Conservation (phyloP, 1,140 invertebrate species). For the Meloidogyne chitwoodi region DNA sequence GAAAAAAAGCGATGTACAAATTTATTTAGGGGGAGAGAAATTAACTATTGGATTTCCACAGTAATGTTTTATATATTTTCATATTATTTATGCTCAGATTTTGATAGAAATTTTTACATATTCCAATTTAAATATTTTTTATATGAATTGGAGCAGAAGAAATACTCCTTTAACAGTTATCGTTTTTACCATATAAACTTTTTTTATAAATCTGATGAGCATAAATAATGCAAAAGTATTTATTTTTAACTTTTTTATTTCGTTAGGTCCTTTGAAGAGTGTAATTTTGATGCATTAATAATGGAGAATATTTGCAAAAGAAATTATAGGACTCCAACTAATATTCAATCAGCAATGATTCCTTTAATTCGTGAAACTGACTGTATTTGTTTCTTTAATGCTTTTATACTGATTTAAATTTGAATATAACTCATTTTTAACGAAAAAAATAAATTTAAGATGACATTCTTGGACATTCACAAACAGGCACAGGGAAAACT, state of each 20-base stretch:
- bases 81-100: too few species aligned
- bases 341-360: constrained; percentile 13
- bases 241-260: not conserved
- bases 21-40: not conserved
- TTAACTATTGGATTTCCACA: not conserved
- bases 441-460: not conserved
- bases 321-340: not conserved
- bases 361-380: constrained; percentile 6
- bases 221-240: not conserved
- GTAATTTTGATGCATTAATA: not conserved
- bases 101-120: too few species aligned
- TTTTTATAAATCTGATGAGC: too few species aligned
- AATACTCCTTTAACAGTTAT: too few species aligned
- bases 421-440: not conserved
- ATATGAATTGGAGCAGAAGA: too few species aligned
- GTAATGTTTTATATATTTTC: not conserved
- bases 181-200: too few species aligned
- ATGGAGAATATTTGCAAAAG: constrained; percentile 3
- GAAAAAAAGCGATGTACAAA: not conserved
- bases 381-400: not conserved
- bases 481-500: constrained; percentile 14
- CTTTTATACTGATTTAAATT: not conserved
- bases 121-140: too few species aligned
- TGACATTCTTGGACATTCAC: constrained; percentile 13
- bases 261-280: constrained; percentile 14